Conservation (phyloP, 1,140 invertebrate genomes). For the Phortica variegata region DNA sequence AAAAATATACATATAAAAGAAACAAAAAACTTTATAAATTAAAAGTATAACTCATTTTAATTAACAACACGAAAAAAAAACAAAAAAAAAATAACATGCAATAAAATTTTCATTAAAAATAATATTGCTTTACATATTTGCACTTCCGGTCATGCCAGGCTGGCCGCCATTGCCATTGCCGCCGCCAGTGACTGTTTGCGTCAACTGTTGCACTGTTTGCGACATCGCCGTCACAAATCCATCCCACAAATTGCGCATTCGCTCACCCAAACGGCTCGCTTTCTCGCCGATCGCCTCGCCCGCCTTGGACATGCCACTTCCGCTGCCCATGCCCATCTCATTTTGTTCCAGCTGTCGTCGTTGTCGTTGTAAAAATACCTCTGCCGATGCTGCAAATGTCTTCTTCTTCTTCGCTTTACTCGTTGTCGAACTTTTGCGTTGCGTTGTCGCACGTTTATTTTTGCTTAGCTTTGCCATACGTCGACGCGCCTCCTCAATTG, state of each 20-base stretch:
- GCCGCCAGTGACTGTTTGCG: background rate
- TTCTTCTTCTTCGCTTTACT: conserved; percentile 21
- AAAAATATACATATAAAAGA: too few species aligned
- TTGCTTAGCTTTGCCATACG: conserved; percentile 32
- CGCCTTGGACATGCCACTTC: too few species aligned
- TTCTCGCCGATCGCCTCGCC: background rate
- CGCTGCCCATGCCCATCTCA: background rate
- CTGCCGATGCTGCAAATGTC: conserved; percentile 12
- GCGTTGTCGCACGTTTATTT: conserved; percentile 28
- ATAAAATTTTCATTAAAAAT: too few species aligned
- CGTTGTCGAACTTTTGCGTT: conserved; percentile 16
- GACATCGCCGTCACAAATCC: conserved; percentile 3
- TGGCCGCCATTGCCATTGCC: background rate
- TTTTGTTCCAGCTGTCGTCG: conserved; percentile 18
- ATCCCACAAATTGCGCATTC: conserved; percentile 4
- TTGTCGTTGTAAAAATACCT: conserved; percentile 16
- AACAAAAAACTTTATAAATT: too few species aligned
- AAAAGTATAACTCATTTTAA: too few species aligned
- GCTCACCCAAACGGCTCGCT: conserved; percentile 2
- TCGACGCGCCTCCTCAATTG: conserved; percentile 12
- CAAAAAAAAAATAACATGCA: too few species aligned
- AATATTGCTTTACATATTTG: too few species aligned
- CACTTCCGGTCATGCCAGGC: too few species aligned
- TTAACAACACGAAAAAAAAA: too few species aligned
- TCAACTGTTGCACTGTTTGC: conserved; percentile 3